Evolutionary conservation across 2,888 invertebrate species (phyloP), one percentile per base, ranked within the genome.

Genomic region (Incurvaria masculella): DNA sequence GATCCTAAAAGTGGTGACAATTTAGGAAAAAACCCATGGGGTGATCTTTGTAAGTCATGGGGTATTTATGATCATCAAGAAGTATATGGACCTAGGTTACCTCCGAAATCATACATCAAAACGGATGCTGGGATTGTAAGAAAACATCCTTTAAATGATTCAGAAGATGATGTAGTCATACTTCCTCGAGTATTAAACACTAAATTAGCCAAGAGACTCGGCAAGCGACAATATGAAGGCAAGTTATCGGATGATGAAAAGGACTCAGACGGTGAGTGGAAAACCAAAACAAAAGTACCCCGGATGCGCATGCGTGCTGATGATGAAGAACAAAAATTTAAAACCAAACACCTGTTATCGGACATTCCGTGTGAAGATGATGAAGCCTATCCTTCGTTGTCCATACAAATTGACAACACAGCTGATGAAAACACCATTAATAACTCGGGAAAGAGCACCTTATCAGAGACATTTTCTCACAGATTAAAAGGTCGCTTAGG

Each of bases 251-350:
- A 66, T 47, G 78, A 78, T 42, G 72, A 75, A 1, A 68, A 66
- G 54, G 68, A 68, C 52, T 80, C 81, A 49, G 82, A 82, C 54
- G 70, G 76, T 11, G 81, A 81, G 56, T 83, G 83, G 83, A 79
- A 78, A 57, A 78, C 71, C 50, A 81, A 82, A 59, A 82, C 80
- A 45, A 88, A 88, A 69, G 68, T 82, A 43, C 86, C 88, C 8
- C 72, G 89, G 58, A 91, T 91, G 91, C 76, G 89, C 58, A 92
- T 92, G 91, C 89, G 88, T 66, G 92, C 92, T n/a, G 92, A 91
- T 68, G 91, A 91, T 61, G 88, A 89, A 67, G 89, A 90, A 65
- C 82, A 84, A 48, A 85, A 83, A 60, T 68, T 60, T 55, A 72
- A 57, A 56, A 65, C 66, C 58, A 70, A 57, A 57, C 67, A 57